Evolutionary conservation across 2,113 vertebrate genomes (phyloP).

Genomic region (Microtus ochrogaster): DNA sequence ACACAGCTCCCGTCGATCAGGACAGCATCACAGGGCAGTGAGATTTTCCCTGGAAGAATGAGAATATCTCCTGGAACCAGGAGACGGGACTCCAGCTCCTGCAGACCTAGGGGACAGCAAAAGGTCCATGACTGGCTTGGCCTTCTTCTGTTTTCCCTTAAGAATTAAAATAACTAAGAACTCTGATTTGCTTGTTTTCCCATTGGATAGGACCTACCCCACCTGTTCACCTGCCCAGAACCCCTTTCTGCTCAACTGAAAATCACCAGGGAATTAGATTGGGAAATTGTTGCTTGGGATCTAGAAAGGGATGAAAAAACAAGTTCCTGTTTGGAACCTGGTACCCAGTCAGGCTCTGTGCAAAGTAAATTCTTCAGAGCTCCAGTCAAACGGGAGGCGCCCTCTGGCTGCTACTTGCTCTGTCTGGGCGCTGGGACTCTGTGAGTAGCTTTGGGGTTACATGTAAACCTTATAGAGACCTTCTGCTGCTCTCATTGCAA

Average conservation of each 20-base stretch:
- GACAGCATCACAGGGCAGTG: slow-evolving; percentile 83
- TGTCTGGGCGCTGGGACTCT: not conserved
- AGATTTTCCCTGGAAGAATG: slow-evolving; percentile 75
- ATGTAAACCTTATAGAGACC: not conserved
- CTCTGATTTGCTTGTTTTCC: not conserved
- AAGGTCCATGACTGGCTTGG: not conserved
- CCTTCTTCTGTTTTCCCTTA: not conserved
- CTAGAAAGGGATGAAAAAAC: not conserved
- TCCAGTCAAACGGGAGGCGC: not conserved
- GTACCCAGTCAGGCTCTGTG: not conserved
- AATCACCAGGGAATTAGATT: not conserved
- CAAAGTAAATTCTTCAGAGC: not conserved
- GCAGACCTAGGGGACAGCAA: slow-evolving; percentile 71
- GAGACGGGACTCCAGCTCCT: slow-evolving; percentile 79
- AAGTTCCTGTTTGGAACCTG: not conserved
- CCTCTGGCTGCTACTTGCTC: not conserved
- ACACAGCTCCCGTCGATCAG: slow-evolving; percentile 85
- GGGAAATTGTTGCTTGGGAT: not conserved
- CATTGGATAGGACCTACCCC: not conserved
- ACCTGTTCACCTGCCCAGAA: not conserved
- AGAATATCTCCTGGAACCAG: slow-evolving; percentile 84
- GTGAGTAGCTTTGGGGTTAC: not conserved
- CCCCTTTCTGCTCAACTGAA: not conserved
- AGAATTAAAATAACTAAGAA: slow-evolving; percentile 29
- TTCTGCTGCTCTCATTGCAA: not conserved